Evolutionary conservation across 2,113 vertebrate genomes (phyloP), one percentile per base, ranked within the genome.

Genomic region (Beaufortia kweichowensis): DNA sequence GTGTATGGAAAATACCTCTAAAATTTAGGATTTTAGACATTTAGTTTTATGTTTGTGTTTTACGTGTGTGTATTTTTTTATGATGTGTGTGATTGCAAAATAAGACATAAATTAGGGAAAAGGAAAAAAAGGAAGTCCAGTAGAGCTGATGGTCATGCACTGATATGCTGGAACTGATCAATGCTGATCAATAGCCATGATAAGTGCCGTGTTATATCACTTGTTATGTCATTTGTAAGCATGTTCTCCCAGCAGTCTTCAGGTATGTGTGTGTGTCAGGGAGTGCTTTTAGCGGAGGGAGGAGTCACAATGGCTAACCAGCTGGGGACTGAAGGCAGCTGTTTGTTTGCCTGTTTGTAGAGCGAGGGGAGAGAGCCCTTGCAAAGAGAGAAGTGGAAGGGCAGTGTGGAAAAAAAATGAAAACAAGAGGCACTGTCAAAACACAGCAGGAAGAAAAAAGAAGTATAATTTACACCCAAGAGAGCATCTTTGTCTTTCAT

Each of bases 311-410:
- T 74, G 76, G 82, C 76, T 82, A 82, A 85, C 81, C 85, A 87
- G 82, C 88, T 84, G 77, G 76, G 86, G 86, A 89, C 85, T 76
- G 78, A 73, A 85, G 85, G 81, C 88, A 86, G 86, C 85, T 88
- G 88, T 88, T 90, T 90, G 88, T 91, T 88, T 90, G 84, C 83
- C 75, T 80, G 77, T 78, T 87, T 86, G 85, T 83, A 77, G 84
- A 84, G 84, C 31, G 31, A 59, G 65, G 56, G 70, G 33, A n/a
- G 43, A 15, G 64, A 80, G 69, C 76, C 86, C 79, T 81, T 80
- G 75, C 73, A 83, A 77, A 84, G 79, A 84, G 79, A 82, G 82
- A 81, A 86, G 78, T 83, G 69, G 84, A 88, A 88, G 89, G 87
- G 83, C 86, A 87, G 61, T 68, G 28, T 85, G 74, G 81, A 82